Evolutionary conservation across 2,888 invertebrate genomes (phyloP).

Genomic region (Tuta absoluta): DNA sequence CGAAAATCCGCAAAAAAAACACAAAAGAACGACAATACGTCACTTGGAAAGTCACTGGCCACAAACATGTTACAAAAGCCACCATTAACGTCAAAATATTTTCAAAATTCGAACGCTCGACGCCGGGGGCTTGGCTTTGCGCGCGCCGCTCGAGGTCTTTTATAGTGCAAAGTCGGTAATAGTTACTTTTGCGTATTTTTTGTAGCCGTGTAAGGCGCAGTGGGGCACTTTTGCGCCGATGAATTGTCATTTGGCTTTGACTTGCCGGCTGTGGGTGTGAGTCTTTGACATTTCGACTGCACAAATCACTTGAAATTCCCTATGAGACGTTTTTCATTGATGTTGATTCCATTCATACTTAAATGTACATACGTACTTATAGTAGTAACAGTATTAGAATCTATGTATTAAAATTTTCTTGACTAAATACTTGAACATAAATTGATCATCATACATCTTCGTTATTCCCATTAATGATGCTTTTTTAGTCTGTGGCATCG

Average conservation of each 20-base stretch:
- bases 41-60: constrained; percentile 54
- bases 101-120: constrained; percentile 71
- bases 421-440: too few relatives aligned
- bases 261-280: constrained; percentile 9
- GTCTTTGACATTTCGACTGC: not conserved
- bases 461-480: too few relatives aligned
- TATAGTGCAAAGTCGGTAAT: constrained; percentile 30
- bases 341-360: not conserved
- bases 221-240: constrained; percentile 26
- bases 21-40: constrained; percentile 52
- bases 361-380: too few relatives aligned
- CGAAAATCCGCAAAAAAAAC: constrained; percentile 42
- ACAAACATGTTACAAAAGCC: constrained; percentile 53
- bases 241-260: constrained; percentile 22
- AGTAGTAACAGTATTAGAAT: too few relatives aligned
- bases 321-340: not conserved
- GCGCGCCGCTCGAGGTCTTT: constrained; percentile 49
- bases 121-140: constrained; percentile 65
- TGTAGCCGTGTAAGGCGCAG: constrained; percentile 19
- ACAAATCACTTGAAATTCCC: constrained; percentile 6
- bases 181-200: constrained; percentile 30
- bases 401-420: too few relatives aligned
- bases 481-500: too few relatives aligned
- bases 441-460: too few relatives aligned
- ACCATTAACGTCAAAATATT: constrained; percentile 80